These are phyloP conservation scores for Atta colombica DNA, from an alignment of 1,140 invertebrate species.

Conservation along the genomic window DNA sequence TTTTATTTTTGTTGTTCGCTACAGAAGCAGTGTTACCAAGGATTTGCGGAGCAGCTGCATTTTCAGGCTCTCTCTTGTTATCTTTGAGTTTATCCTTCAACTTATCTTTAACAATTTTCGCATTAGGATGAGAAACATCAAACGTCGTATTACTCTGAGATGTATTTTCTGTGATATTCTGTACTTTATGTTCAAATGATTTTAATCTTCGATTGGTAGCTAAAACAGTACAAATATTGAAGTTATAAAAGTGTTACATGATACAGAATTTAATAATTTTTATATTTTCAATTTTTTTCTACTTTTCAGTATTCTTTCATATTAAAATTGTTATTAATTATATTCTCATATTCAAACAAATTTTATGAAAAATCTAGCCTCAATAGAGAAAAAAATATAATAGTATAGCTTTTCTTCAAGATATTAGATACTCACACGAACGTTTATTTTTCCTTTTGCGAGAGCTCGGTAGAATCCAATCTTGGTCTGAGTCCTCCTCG, in stretches of 20 bases:
- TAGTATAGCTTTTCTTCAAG: not conserved
- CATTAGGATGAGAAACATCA: not conserved
- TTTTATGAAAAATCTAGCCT: not conserved
- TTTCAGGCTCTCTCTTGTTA: not conserved
- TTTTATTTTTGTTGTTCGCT: not conserved
- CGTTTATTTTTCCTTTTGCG: constrained; percentile 84
- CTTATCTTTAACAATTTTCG: constrained; percentile 2
- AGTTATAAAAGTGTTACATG: not conserved
- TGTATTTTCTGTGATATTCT: constrained; percentile 73
- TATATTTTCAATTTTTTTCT: not conserved
- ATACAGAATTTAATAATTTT: not conserved
- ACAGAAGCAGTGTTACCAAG: not conserved
- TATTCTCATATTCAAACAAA: not conserved
- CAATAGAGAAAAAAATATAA: not conserved
- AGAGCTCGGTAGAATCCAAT: constrained; percentile 84
- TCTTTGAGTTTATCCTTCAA: constrained; percentile 32
- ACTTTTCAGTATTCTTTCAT: not conserved
- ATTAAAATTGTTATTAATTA: not conserved
- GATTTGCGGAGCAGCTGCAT: not conserved
- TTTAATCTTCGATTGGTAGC: constrained; percentile 80
- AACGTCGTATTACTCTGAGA: constrained; percentile 25
- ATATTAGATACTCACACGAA: constrained; percentile 75
- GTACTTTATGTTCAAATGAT: constrained; percentile 78
- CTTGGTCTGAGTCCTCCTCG: constrained; percentile 83
- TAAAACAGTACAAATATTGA: constrained; percentile 53